Conservation (phyloP, 2,797 vertebrate species). For the Morus bassanus region DNA sequence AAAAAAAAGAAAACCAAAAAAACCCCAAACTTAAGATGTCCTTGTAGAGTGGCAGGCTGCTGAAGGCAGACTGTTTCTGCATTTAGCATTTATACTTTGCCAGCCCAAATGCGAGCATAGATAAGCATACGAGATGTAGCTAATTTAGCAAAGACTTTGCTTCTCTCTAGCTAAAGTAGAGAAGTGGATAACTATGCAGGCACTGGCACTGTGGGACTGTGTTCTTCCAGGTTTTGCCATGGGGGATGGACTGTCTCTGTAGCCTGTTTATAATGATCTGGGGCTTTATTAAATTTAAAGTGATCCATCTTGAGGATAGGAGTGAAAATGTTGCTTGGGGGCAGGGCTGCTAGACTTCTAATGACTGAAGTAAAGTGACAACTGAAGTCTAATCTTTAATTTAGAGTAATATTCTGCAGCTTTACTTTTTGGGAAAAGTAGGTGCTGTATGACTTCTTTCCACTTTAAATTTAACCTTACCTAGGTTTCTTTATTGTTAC, state of each 20-base stretch:
- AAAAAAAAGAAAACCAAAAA: not conserved
- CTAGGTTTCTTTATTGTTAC: not conserved
- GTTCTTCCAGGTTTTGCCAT: conserved; percentile 33
- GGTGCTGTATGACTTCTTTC: conserved; percentile 18
- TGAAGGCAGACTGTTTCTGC: not conserved
- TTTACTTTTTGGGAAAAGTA: conserved; percentile 5
- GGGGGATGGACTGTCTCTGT: conserved; percentile 53
- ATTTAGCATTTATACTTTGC: not conserved
- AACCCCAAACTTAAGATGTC: conserved; percentile 14
- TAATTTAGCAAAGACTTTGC: conserved; percentile 19
- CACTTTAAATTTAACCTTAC: not conserved
- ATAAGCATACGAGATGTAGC: not conserved
- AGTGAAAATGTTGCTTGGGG: not conserved
- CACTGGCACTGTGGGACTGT: conserved; percentile 26
- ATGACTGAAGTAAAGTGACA: not conserved
- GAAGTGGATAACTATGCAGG: not conserved
- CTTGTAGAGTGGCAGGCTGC: not conserved
- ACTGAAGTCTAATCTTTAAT: not conserved
- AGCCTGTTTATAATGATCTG: not conserved
- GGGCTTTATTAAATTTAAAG: not conserved
- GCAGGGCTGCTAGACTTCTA: not conserved
- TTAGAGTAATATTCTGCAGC: not conserved
- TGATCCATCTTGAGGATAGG: not conserved
- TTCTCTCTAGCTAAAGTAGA: conserved; percentile 24
- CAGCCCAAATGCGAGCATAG: not conserved